A percentile compares a stretch with the other conserved stretches of the same genome.
These are phyloP conservation scores for Phycodurus eques DNA, from an alignment of 2,113 vertebrate genomes.

Conservation along the genomic window DNA sequence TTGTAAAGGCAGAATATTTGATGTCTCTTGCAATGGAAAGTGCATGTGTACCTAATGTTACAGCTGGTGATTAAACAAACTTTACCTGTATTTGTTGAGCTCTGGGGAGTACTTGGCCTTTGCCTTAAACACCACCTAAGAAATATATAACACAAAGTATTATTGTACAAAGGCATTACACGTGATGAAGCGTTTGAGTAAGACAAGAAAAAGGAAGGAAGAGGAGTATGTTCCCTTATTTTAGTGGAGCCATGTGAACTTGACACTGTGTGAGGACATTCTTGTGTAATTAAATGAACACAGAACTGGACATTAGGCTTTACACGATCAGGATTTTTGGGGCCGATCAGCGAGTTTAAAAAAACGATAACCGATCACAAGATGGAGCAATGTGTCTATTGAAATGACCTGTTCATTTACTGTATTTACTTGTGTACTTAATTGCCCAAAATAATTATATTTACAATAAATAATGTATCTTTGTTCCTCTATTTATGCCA, in stretches of 20 bases:
- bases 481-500: too few relatives aligned
- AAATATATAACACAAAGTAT: neutral
- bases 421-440: too few relatives aligned
- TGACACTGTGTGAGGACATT: neutral
- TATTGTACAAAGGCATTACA: neutral
- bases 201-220: neutral
- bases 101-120: constrained; percentile 92
- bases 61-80: neutral
- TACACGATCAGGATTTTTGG: too few relatives aligned
- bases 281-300: constrained; percentile 1
- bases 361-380: too few relatives aligned
- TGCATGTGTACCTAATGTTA: neutral
- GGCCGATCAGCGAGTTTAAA: too few relatives aligned
- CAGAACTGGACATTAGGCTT: neutral
- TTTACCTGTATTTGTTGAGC: constrained; percentile 96
- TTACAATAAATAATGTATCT: too few relatives aligned
- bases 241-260: neutral
- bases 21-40: too few relatives aligned
- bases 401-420: too few relatives aligned
- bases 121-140: constrained; percentile 92
- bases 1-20: neutral
- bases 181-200: neutral
- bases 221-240: neutral
- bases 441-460: too few relatives aligned
- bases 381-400: too few relatives aligned